A percentile compares a stretch with the other conserved stretches of the same genome.
Evolutionary conservation across 1,140 invertebrate genomes (phyloP).

Genomic region (Diuraphis noxia): DNA sequence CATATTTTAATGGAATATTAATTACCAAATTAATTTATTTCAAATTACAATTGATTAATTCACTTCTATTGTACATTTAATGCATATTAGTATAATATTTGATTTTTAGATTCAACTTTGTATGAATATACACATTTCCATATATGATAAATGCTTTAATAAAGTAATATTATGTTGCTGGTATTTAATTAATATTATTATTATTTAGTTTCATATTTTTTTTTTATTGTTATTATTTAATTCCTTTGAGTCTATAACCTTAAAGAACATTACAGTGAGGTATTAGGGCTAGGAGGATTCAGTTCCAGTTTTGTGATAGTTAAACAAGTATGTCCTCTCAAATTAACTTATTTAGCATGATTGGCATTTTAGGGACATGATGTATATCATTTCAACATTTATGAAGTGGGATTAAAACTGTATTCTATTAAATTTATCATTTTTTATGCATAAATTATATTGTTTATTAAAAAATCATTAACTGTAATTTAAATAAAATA

Average conservation of each 20-base stretch:
- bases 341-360: neutral
- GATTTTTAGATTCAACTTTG: neutral
- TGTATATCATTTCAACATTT: neutral
- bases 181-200: neutral
- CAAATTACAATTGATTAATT: neutral
- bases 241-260: neutral
- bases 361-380: too few species aligned
- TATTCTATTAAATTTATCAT: neutral
- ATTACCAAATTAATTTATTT: neutral
- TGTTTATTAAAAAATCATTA: neutral
- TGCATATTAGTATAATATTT: neutral
- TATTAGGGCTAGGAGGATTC: constrained; percentile 45
- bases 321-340: neutral
- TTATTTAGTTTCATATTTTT: neutral
- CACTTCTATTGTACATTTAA: neutral
- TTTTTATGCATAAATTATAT: neutral
- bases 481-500: neutral
- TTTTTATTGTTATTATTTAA: neutral
- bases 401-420: neutral
- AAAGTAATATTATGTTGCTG: neutral
- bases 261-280: constrained; percentile 14
- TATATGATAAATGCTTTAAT: neutral
- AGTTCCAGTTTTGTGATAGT: constrained; percentile 27
- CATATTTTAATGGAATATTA: neutral
- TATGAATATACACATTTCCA: neutral